Evolutionary conservation across 2,888 invertebrate species (phyloP), one percentile per base, ranked within the genome.

Genomic region (Caradrina clavipalpis): DNA sequence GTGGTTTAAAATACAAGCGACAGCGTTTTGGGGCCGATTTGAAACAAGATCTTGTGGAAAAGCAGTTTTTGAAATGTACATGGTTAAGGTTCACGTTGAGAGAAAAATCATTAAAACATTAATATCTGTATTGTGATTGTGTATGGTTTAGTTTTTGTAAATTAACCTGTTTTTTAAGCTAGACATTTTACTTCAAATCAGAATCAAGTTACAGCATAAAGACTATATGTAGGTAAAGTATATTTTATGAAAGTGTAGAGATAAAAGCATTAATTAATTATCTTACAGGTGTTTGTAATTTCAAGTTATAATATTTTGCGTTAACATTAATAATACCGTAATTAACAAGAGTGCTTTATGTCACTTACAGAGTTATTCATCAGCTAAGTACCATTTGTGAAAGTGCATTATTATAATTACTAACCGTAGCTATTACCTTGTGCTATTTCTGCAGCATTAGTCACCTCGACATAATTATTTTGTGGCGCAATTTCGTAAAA

Each of bases 371-470:
- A 13, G 15, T 66, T 66, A 22, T 42, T 58, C 21, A 54, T 75
- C 55, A 55, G 19, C 26, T n/a, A 58, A 49, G 15, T 19, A 45
- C 22, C 45, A 19, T 10, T 69, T 19, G 35, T 0, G 21, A 47
- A 21, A 73, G 21, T 70, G 62, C 62, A 70, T 50, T 49, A 26
- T 0, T 49, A 8, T 76, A 50, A 73, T 56, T 55, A 76, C 19
- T 6, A 22, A 13, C n/a, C 11, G n/a, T 57, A 45, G 42, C 3
- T n/a, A 15, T 22, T 47, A 65, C 21, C 26, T 74, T 19, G 26
- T 42, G 3, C 21, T 2, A 42, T 7, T 42, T 21, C 42, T 42
- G 15, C 15, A 42, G 11, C 42, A 42, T 42, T 42, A 15, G 10
- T 42, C 15, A 42, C 42, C 42, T 42, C 42, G 42, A 15, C 26